A percentile compares a stretch with the other conserved stretches of the same genome.
These are phyloP conservation scores for Aptenodytes forsteri DNA, from an alignment of 2,113 vertebrate species.

Conservation along the genomic window DNA sequence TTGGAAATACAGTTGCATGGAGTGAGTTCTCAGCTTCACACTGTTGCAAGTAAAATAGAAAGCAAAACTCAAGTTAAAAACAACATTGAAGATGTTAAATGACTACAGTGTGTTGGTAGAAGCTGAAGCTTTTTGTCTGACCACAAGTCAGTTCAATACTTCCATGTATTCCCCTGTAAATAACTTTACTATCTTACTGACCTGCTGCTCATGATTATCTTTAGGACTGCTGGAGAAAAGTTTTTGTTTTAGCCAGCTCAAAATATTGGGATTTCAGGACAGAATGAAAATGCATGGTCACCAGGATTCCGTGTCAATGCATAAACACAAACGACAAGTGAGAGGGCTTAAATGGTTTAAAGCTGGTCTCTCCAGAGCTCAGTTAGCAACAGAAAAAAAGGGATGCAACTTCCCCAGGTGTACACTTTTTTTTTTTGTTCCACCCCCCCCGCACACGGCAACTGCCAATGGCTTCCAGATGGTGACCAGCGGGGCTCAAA, in stretches of 20 bases:
- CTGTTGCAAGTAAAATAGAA: background rate
- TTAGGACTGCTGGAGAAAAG: background rate
- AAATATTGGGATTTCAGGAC: background rate
- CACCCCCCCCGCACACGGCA: too few relatives aligned
- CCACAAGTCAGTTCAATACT: background rate
- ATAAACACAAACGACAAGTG: background rate
- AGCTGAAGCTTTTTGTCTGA: background rate
- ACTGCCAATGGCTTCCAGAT: constrained; percentile 99
- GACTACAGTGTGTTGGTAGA: background rate
- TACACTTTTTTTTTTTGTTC: background rate
- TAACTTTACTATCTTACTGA: background rate
- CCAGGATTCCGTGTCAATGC: background rate
- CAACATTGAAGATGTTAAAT: background rate
- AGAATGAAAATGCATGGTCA: background rate
- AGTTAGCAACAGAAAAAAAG: background rate
- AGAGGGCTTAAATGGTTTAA: background rate
- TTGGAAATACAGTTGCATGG: background rate
- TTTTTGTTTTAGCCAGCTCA: background rate
- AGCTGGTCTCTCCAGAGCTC: background rate
- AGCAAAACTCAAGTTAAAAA: background rate
- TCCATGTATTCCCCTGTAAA: background rate
- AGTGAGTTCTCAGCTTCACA: background rate
- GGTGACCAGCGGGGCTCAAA: constrained; percentile 96
- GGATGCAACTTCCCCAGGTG: background rate
- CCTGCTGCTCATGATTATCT: background rate